phyloP scores from a whole-genome alignment of 23 tunicate species.

The Trididemnum clinides region DNA sequence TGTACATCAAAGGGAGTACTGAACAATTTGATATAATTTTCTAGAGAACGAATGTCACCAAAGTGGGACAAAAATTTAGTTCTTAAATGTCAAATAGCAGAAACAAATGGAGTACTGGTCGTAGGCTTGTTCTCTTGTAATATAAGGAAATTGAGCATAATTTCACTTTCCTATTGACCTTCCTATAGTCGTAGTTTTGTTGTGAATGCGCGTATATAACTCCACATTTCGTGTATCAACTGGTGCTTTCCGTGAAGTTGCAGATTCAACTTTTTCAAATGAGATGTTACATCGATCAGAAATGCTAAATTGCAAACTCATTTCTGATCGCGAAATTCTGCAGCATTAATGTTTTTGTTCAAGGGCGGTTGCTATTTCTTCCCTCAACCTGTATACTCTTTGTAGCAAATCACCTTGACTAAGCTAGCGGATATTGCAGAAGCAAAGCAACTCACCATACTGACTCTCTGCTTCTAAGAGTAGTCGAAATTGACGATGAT shows the following conservation, averaged over 20 bases:
- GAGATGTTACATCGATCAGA: constrained; percentile 63
- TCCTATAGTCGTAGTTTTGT: constrained; percentile 83
- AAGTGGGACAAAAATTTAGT: constrained; percentile 61
- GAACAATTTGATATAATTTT: constrained; percentile 58
- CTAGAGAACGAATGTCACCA: constrained; percentile 56
- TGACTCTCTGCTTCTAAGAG: constrained; percentile 75
- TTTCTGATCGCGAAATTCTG: constrained; percentile 62
- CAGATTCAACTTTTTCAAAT: constrained; percentile 71
- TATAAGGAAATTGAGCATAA: constrained; percentile 68
- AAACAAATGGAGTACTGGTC: constrained; percentile 41
- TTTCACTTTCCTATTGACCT: constrained; percentile 54
- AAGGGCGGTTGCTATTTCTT: constrained; percentile 50
- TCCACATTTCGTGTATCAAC: constrained; percentile 81
- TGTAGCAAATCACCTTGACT: constrained; percentile 71
- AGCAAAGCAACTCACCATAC: constrained; percentile 62
- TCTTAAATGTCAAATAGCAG: constrained; percentile 55
- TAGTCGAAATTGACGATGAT: constrained; percentile 70
- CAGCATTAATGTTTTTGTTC: constrained; percentile 36
- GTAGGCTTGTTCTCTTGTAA: constrained; percentile 41
- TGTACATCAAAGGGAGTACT: constrained; percentile 73
- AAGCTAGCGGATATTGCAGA: constrained; percentile 76
- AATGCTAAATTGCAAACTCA: constrained; percentile 72
- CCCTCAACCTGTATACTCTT: constrained; percentile 43
- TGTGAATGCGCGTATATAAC: constrained; percentile 55
- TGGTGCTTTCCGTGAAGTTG: constrained; percentile 70